Base-by-base conservation (phyloP, 1,140 invertebrate genomes). In the Drosophila repleta region DNA sequence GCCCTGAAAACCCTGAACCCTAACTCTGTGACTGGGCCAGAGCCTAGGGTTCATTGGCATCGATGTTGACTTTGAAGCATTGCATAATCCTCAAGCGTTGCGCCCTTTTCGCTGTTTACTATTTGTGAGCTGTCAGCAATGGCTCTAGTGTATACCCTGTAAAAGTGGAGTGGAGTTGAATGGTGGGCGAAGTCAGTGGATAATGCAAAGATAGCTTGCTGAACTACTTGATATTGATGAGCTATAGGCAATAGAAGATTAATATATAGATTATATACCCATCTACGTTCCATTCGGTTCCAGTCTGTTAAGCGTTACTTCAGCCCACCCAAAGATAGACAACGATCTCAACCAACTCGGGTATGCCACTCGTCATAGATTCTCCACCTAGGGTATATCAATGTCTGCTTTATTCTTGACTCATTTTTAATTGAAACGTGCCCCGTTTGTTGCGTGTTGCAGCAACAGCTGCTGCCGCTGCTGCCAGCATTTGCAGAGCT, bases 341-440 rank as follows among this genome's bases (percentile, higher is more conserved):
- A 24, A n/a, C n/a, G n/a, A n/a, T 24, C 21, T 24, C 21, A 24
- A 24, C 4, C 21, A 24, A 24, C 21, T 24, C 21, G n/a, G n/a
- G n/a, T 24, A 2, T 24, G 21, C 21, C 21, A 3, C 21, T 24
- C n/a, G 21, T 24, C 21, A 24, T 24, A 24, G 2, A 24, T 4
- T 10, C 10, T 32, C 10, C 15, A 5, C 0, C 21, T 11, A 51
- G 64, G 57, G 37, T 53, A 61, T 68, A 13, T 18, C 2, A 18
- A 24, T 15, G 20, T 10, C 11, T 26, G 17, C 24, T 24, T 3
- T 10, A 13, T 15, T 39, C 10, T 17, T 11, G 15, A 39, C 39
- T 73, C 18, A 32, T 45, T 73, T 67, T 73, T 73, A 68, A 68
- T 73, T 68, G 56, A 61, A 73, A 68, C 55, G 65, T 65, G 64